Conservation (phyloP, 2,888 invertebrate species). For the Augochlorella aurata region DNA sequence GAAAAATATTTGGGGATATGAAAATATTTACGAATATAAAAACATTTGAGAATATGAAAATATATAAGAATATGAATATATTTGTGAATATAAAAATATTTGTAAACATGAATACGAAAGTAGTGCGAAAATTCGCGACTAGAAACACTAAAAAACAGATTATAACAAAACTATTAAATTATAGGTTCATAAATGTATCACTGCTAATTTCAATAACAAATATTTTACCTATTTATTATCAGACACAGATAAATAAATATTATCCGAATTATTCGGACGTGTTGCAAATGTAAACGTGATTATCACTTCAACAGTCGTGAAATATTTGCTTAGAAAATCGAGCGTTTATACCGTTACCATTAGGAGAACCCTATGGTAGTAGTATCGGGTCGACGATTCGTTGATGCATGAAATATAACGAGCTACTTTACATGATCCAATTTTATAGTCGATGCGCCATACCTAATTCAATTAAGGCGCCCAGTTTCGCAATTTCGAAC, state of each 20-base stretch:
- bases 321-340: slow-evolving; percentile 21
- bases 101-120: too few species aligned
- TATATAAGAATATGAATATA: too few species aligned
- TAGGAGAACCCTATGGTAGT: slow-evolving; percentile 29
- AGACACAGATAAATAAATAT: background rate
- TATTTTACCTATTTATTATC: background rate
- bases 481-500: background rate
- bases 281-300: background rate
- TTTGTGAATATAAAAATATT: too few species aligned
- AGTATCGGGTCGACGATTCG: slow-evolving; percentile 36
- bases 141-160: background rate
- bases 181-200: background rate
- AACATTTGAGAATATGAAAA: too few species aligned
- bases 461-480: slow-evolving; percentile 34
- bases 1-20: too few species aligned
- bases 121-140: background rate
- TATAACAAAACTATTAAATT: background rate
- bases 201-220: background rate
- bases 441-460: slow-evolving; percentile 26
- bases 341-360: slow-evolving; percentile 31
- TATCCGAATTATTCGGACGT: background rate
- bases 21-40: too few species aligned
- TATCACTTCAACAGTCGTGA: background rate
- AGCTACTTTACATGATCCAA: slow-evolving; percentile 52
- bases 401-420: slow-evolving; percentile 58